Conservation (phyloP, 2,888 invertebrate genomes). For the Cephonodes hylas region DNA sequence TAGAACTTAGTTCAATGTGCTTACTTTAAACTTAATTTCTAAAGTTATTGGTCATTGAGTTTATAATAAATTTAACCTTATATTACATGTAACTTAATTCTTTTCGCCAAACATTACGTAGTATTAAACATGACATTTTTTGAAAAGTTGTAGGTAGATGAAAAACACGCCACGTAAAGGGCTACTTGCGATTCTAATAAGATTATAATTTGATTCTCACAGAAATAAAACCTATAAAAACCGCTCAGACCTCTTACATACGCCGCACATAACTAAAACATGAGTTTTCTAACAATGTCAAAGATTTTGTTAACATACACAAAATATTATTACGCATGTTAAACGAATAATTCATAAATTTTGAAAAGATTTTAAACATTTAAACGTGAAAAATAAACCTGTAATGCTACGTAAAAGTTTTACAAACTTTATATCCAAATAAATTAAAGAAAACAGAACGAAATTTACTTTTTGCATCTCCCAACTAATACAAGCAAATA, state of each 20-base stretch:
- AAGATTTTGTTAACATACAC: slow-evolving; percentile 8
- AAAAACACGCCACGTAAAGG: not conserved
- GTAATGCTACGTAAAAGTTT: not conserved
- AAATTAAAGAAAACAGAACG: not conserved
- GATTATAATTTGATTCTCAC: slow-evolving; percentile 36
- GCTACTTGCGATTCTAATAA: slow-evolving; percentile 30
- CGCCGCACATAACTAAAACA: slow-evolving; percentile 18
- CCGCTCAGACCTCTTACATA: not conserved
- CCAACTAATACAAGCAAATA: slow-evolving; percentile 52
- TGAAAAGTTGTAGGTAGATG: not conserved
- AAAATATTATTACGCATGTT: slow-evolving; percentile 15
- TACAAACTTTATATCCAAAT: not conserved
- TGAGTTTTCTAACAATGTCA: slow-evolving; percentile 18
- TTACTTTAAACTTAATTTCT: too few species aligned
- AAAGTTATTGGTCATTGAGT: too few species aligned
- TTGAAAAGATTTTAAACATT: not conserved
- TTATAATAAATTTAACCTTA: too few species aligned
- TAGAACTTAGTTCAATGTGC: too few species aligned
- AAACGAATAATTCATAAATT: not conserved
- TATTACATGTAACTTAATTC: too few species aligned
- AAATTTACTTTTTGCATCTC: slow-evolving; percentile 25
- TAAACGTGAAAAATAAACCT: not conserved
- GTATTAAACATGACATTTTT: not conserved
- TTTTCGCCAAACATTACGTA: too few species aligned
- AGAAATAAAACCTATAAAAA: not conserved